Evolutionary conservation across 2,888 invertebrate species (phyloP), one percentile per base, ranked within the genome.

Genomic region (Euphydryas editha): DNA sequence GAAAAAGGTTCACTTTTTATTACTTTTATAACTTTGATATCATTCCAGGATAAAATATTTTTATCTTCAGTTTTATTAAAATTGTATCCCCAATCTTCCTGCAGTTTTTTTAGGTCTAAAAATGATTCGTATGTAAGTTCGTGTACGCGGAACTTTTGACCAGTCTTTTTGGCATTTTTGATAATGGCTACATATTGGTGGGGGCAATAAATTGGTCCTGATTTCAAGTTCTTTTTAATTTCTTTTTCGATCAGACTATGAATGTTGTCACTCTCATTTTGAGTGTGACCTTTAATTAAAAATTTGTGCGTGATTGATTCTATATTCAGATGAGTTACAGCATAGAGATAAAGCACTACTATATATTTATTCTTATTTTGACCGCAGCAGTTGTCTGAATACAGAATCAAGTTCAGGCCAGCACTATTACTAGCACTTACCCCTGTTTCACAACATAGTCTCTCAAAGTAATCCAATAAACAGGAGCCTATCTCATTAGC

Each of bases 401-500:
- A 73, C 18, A 73, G 65, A 49, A 71, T 66, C 30, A 73, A 30
- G 60, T 74, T 59, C 30, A 30, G 30, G 30, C 30, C 30, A 30
- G 30, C 30, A 30, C 30, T 30, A 30, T 30, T 30, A 30, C 1
- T 30, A 30, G 30, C 24, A 24, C 6, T 24, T 24, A 24, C 24
- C 30, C 30, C 30, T 30, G 30, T 8, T 30, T 30, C 30, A 30
- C 30, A 2, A 30, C 4, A 1, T 30, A 58, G 42, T 10, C 44
- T 20, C 44, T 58, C 44, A 44, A 61, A 69, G 62, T 42, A 17
- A 21, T 70, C 20, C n/a, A 67, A 21, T 42, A 67, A 42, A 63
- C 73, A 74, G 17, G 73, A 70, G 13, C 72, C 71, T 20, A 74
- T 73, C 69, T 76, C 73, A 24, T 68, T 72, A 13, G 73, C 71